These are phyloP conservation scores for Flexamia atlantica DNA, from an alignment of 2,888 invertebrate species.

Conservation along the genomic window DNA sequence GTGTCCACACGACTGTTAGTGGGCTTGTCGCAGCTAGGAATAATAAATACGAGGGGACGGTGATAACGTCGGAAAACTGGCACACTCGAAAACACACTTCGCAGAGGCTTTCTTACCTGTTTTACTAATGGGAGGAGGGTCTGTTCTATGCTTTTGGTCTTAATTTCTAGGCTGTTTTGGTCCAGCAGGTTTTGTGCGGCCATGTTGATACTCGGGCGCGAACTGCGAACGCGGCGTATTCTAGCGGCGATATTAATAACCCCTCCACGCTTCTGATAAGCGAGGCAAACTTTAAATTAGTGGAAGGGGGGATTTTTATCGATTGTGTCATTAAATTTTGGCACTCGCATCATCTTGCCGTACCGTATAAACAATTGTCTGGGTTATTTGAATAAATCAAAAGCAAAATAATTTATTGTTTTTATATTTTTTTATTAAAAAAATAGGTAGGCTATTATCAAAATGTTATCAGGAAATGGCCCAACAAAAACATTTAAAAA, in stretches of 20 bases:
- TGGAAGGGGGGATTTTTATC: background rate
- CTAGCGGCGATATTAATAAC: conserved; percentile 52
- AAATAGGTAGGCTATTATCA: no score
- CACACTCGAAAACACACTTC: conserved; percentile 12
- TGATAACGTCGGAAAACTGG: background rate
- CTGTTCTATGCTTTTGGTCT: conserved; percentile 96
- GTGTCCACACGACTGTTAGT: conserved; percentile 42
- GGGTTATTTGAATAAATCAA: no score
- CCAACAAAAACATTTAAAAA: no score
- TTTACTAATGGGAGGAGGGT: conserved; percentile 95
- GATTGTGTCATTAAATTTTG: conserved; percentile 10
- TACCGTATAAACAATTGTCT: no score
- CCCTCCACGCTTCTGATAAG: conserved; percentile 5
- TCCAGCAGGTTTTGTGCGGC: conserved; percentile 65
- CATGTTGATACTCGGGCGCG: conserved; percentile 64
- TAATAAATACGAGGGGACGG: background rate
- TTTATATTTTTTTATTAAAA: no score
- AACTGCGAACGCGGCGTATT: conserved; percentile 45
- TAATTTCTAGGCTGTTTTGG: conserved; percentile 83
- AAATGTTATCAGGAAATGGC: no score
- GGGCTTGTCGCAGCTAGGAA: conserved; percentile 24
- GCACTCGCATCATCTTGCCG: background rate
- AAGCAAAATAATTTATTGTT: no score
- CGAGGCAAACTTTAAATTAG: conserved; percentile 31
- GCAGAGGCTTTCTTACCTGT: conserved; percentile 83